Base-by-base conservation (phyloP, 2,113 vertebrate species). In the Xenotilapia leptura region DNA sequence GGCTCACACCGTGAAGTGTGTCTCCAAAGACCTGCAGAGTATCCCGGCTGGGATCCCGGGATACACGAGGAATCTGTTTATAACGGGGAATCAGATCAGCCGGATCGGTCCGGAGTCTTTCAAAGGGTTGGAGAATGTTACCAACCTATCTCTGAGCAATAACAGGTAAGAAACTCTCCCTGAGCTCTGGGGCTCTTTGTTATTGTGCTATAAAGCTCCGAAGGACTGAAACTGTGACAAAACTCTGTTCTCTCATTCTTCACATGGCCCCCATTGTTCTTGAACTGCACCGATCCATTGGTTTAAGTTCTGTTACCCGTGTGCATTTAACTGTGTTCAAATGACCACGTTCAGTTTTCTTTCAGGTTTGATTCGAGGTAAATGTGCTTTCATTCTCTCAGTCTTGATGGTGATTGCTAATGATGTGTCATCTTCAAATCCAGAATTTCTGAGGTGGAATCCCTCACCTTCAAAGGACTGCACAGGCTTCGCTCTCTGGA, bases 1-100 rank as follows among this genome's bases (percentile, higher is more conserved):
- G 49, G 97, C 97, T 23, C 95, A 94, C 33, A 97, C 97, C 1
- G 96, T 97, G 2, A 97, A 97, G 92, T 97, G 97, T 55, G 96
- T 97, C 26, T 96, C 95, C 83, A 96, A 95, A 88, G 96, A 97
- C 14, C 95, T 97, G 84, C 92, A 85, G 23, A 81, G 83, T 3
- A 17, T 97, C 17, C 97, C 97, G 26, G 9, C 51, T 2, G 96
- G 93, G 12, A 96, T 97, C 75, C 97, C 97, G 2, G 90, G 85
- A 1, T 97, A 97, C 93, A 96, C 97, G 14, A 87, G 95, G 86
- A 97, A 95, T 73, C 92, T 97, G 58, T 97, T 97, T 79, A 94
- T 97, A 12, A 97, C 95, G 0, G 96, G 97, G 14, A 97, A 97
- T 42, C 94, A 93, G 13, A 96, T 97, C 85, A 21, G 73, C 5